Conservation (phyloP, 2,113 vertebrate genomes). For the Anhinga rufa region DNA sequence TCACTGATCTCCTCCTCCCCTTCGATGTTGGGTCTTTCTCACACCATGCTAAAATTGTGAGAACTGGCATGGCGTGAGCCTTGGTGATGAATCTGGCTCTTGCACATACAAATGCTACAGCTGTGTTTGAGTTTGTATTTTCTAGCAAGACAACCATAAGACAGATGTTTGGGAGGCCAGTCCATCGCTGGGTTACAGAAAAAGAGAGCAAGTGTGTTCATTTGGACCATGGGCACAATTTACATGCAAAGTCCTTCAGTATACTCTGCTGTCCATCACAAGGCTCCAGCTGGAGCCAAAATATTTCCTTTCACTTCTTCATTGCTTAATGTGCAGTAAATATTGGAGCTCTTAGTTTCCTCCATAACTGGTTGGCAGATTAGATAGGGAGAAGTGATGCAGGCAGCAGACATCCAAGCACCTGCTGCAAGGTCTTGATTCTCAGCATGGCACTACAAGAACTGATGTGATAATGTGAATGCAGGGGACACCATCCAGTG, state of each 20-base stretch:
- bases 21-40: not conserved
- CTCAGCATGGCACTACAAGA: not conserved
- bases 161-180: not conserved
- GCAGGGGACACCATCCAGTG: not conserved
- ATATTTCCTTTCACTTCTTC: not conserved
- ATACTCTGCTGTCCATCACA: not conserved
- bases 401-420: not conserved
- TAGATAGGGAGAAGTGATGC: not conserved
- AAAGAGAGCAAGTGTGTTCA: not conserved
- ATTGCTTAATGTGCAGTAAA: not conserved
- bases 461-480: no score
- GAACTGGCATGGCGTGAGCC: not conserved
- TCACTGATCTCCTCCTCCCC: accelerated
- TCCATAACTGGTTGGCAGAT: not conserved
- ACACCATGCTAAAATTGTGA: not conserved
- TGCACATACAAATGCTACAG: not conserved
- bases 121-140: not conserved
- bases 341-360: not conserved
- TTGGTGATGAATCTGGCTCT: not conserved
- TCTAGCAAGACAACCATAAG: not conserved
- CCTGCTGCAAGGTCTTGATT: not conserved
- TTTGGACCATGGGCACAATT: not conserved
- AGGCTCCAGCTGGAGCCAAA: not conserved
- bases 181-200: not conserved
- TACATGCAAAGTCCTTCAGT: not conserved